Base-by-base conservation (phyloP, 2,113 vertebrate species). In the Sarotherodon lohbergeri region DNA sequence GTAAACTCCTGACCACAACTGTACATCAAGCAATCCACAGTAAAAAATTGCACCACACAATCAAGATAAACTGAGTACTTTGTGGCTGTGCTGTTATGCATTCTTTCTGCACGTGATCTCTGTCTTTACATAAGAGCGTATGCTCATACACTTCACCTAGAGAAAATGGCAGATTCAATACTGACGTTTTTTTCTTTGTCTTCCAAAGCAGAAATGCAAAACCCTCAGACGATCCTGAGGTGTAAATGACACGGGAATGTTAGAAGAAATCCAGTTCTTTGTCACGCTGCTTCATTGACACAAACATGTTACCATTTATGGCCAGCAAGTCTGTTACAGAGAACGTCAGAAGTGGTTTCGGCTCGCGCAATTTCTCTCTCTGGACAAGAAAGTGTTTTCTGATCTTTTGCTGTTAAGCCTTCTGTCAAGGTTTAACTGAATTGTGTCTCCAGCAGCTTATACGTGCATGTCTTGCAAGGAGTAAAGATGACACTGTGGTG, bases 361-460 rank as follows among this genome's bases (percentile, higher is more conserved):
- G 55, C 36, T 86, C 56, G 29, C 7, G 54, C 43, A 7, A 19
- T 55, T 43, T 29, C 41, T 46, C 71, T 29, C 32, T 46, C 34
- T 82, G 61, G 41, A 83, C 17, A 61, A 22, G 19, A 32, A 76
- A 27, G 59, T 19, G n/a, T 81, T 5, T 24, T 90, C 32, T 59
- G 52, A 61, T 87, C 43, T 88, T 59, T 78, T 59, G 34, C 46
- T 2, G 57, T 57, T 56, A 32, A 59, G 59, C 46, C 83, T 52
- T 55, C 11, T 7, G 7, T 78, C 59, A 55, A 90, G 43, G 71
- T 79, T 76, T 68, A 73, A 68, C 46, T 80, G 12, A 92, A 82
- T 46, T n/a, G 3, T 79, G 81, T 36, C 78, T 89, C 61, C 9
- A 4, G 27, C 52, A 81, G 84, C 50, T 80, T 50, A 79, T 57